Evolutionary conservation across 2,113 vertebrate genomes (phyloP).

Genomic region (Muntiacus reevesi): DNA sequence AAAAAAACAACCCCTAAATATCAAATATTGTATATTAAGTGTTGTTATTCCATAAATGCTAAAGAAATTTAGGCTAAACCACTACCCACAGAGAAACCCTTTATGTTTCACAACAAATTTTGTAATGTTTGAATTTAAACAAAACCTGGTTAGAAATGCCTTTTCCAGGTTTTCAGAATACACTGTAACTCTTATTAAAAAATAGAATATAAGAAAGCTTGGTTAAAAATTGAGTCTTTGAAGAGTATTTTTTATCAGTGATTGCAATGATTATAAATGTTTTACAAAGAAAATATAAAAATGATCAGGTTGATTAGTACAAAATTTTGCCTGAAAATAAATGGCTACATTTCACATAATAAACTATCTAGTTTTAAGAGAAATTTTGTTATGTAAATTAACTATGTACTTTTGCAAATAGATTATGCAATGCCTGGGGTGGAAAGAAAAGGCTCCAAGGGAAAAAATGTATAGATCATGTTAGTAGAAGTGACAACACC

Average conservation of each 20-base stretch:
- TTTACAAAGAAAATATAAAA: constrained; percentile 3
- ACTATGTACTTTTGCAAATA: not conserved
- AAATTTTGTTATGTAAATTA: not conserved
- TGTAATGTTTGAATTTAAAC: not conserved
- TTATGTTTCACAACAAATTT: constrained; percentile 9
- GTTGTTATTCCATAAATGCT: not conserved
- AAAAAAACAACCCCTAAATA: not conserved
- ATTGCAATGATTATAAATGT: not conserved
- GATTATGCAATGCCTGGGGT: not conserved
- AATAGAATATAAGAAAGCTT: not conserved
- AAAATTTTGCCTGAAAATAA: constrained; percentile 25
- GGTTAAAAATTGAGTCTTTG: not conserved
- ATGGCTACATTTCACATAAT: constrained; percentile 21
- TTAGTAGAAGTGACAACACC: not conserved
- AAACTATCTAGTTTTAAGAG: constrained; percentile 14
- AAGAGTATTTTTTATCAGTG: not conserved
- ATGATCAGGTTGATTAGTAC: not conserved
- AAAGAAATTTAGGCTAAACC: not conserved
- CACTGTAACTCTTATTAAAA: not conserved
- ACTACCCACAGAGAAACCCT: not conserved
- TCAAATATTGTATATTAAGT: not conserved
- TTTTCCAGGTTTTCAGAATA: constrained; percentile 35
- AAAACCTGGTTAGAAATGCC: not conserved
- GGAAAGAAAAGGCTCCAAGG: not conserved
- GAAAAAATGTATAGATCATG: not conserved